Conservation (phyloP, 2,797 vertebrate species). For the Lates japonicus region DNA sequence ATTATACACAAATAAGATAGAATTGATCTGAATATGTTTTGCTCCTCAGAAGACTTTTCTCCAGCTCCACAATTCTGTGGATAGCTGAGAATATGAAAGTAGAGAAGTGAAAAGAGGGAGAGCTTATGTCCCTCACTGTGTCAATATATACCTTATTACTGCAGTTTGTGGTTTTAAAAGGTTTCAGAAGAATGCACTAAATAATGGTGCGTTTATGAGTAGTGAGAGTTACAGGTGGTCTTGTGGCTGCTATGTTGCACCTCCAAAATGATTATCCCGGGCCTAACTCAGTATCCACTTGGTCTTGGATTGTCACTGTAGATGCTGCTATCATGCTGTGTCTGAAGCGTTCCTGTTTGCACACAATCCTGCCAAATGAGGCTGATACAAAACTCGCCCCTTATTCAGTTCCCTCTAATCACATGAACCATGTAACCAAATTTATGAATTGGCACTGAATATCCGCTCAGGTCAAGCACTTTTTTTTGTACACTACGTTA, state of each 20-base stretch:
- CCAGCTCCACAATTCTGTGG: no score
- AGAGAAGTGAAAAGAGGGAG: conserved; percentile 73
- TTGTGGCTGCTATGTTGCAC: conserved; percentile 15
- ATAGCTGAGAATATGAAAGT: conserved; percentile 58
- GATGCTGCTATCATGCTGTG: conserved; percentile 19
- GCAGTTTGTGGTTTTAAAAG: conserved; percentile 77
- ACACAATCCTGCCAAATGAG: conserved; percentile 42
- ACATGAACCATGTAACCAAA: conserved; percentile 36
- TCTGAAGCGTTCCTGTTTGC: conserved; percentile 24
- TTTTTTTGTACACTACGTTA: conserved; percentile 27
- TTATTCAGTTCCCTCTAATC: conserved; percentile 41
- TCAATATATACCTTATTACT: conserved; percentile 63
- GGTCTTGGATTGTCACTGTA: background rate
- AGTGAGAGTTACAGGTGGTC: conserved; percentile 24
- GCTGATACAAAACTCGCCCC: conserved; percentile 17
- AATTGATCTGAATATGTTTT: background rate
- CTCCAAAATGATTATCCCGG: conserved; percentile 18
- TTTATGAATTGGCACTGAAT: conserved; percentile 46
- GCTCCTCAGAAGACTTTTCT: background rate
- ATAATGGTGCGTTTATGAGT: conserved; percentile 33
- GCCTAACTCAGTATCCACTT: conserved; percentile 7
- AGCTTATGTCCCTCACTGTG: conserved; percentile 70
- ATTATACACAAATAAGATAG: conserved; percentile 8
- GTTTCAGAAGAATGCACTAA: conserved; percentile 33
- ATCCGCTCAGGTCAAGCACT: conserved; percentile 29